phyloP scores from a whole-genome alignment of 2,888 invertebrate species.

The Piscicola geometra region DNA sequence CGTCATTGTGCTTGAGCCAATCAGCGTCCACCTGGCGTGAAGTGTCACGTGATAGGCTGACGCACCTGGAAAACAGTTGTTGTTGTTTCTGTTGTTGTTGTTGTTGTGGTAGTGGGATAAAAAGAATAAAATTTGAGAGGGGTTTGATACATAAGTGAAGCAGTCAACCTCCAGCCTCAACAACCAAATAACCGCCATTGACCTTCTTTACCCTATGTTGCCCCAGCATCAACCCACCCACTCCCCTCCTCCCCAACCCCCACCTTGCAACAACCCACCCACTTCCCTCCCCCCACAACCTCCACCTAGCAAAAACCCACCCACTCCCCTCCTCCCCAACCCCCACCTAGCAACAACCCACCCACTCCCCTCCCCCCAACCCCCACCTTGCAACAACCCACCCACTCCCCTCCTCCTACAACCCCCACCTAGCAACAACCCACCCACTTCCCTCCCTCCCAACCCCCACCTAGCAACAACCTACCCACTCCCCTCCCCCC shows the following conservation, averaged over 20 bases:
- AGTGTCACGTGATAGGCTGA: neutral
- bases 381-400: too few relatives aligned
- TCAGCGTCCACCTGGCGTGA: neutral
- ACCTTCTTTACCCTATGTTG: neutral
- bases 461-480: too few relatives aligned
- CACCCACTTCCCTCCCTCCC: too few relatives aligned
- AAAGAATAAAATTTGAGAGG: neutral
- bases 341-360: too few relatives aligned
- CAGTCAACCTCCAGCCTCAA: neutral
- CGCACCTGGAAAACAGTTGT: neutral
- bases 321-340: too few relatives aligned
- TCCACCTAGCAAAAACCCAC: too few relatives aligned
- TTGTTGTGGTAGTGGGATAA: neutral
- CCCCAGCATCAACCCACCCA: neutral
- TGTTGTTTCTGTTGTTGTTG: neutral
- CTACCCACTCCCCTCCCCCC: too few relatives aligned
- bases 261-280: too few relatives aligned
- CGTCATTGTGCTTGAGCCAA: slow-evolving; percentile 2
- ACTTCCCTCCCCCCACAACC: too few relatives aligned
- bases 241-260: neutral
- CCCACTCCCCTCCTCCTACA: too few relatives aligned
- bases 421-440: too few relatives aligned
- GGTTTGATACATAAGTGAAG: neutral
- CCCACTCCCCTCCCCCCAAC: too few relatives aligned
- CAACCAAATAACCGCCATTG: neutral